Conservation (phyloP, 2,797 vertebrate genomes). For the Podargus strigoides region DNA sequence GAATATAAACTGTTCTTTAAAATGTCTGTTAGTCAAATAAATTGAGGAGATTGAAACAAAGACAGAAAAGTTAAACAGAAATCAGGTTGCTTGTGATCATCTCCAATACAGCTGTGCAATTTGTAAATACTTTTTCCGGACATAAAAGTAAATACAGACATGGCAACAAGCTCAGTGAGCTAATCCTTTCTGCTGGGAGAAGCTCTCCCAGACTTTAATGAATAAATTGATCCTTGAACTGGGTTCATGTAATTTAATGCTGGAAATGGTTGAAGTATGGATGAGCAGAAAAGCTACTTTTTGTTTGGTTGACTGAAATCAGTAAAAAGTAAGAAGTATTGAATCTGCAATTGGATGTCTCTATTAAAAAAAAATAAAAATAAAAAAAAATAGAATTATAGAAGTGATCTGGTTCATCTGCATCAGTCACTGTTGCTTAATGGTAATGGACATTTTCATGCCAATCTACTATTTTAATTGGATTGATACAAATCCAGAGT, state of each 20-base stretch:
- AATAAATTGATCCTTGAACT: not conserved
- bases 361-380: not conserved
- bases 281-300: not conserved
- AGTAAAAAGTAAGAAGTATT: not conserved
- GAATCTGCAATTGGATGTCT: not conserved
- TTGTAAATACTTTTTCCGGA: not conserved
- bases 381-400: not conserved
- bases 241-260: not conserved
- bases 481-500: not conserved
- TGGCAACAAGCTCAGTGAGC: not conserved
- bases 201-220: not conserved
- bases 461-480: not conserved
- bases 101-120: not conserved
- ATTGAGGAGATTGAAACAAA: not conserved
- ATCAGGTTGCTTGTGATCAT: not conserved
- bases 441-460: not conserved
- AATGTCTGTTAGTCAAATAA: not conserved
- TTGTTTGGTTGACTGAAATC: not conserved
- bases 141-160: not conserved
- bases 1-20: not conserved
- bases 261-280: not conserved
- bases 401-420: not conserved
- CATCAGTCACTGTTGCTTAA: not conserved
- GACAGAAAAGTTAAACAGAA: not conserved
- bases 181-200: not conserved